Base-by-base conservation (phyloP, 2,113 vertebrate species). In the Erinaceus europaeus region DNA sequence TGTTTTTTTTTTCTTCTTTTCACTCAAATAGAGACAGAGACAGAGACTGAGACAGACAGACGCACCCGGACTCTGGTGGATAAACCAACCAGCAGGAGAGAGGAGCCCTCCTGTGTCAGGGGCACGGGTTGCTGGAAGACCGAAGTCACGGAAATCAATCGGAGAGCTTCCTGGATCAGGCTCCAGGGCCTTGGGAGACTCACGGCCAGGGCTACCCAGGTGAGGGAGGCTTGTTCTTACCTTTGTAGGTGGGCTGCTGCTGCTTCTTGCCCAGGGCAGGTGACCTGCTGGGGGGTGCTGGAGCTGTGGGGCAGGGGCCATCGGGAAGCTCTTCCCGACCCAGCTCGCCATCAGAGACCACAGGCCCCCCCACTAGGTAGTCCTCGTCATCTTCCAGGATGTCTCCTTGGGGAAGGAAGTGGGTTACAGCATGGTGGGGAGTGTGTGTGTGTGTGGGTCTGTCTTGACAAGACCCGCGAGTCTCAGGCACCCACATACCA, bases 301-400 rank as follows among this genome's bases (percentile, higher is more conserved):
- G 0, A 0, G 94, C 64, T 5, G 77, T 0, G 0, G 57, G 75
- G 44, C 91, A 44, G 2, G 89, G 90, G 50, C 3, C 29, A 0
- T 96, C 96, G 0, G 62, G 36, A 10, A 42, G 48, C 74, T 94
- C 96, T 1, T 97, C 97, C 21, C 36, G 85, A 1, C 77, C 75
- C 32, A 75, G 61, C 10, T 93, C 90, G 10, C 69, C 32, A 14
- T 97, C 96, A 3, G 93, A 93, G 85, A 69, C 90, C 25, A 91
- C 89, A 17, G 97, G 80, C 65, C 90, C 82, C 3, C 97, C 97
- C 71, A 95, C 97, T 92, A 96, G 93, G 42, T 96, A 88, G 59
- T 98, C 98, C 0, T 98, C 97, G 2, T 98, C 98, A 12, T 98
- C 97, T 75, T 98, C 97, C 6, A 97, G 89, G 87, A 98, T 94